Conservation (phyloP, 1,140 invertebrate genomes). For the Hylaeus anthracinus region DNA sequence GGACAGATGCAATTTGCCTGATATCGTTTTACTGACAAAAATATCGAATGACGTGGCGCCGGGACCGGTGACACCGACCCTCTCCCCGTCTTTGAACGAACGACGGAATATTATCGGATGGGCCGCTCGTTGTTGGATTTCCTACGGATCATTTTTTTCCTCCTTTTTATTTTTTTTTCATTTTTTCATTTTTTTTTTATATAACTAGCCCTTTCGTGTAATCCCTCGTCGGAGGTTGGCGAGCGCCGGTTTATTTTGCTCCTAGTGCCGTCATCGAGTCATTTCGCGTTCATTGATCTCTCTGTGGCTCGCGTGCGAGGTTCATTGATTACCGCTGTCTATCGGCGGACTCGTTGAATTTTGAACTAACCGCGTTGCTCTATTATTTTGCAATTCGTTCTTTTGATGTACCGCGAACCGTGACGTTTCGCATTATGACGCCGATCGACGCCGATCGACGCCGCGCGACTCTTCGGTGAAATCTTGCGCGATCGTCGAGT, state of each 20-base stretch:
- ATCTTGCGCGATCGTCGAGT: neutral
- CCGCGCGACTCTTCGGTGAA: conserved; percentile 6
- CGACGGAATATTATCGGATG: conserved; percentile 62
- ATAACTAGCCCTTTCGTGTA: conserved; percentile 39
- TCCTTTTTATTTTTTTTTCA: neutral
- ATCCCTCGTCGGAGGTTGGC: conserved; percentile 15
- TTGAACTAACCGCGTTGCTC: conserved; percentile 40
- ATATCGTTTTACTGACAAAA: conserved; percentile 78
- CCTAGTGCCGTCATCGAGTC: conserved; percentile 39
- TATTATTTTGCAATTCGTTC: conserved; percentile 45
- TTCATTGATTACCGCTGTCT: conserved; percentile 37
- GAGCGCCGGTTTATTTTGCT: conserved; percentile 39
- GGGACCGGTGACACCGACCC: conserved; percentile 56
- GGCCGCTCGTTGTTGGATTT: conserved; percentile 40
- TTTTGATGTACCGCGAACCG: conserved; percentile 21
- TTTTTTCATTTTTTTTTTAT: neutral
- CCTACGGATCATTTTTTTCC: conserved; percentile 37
- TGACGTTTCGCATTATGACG: conserved; percentile 26
- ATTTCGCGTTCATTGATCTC: conserved; percentile 47
- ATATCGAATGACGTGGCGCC: conserved; percentile 74
- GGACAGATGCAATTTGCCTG: conserved; percentile 77
- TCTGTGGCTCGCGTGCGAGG: conserved; percentile 28
- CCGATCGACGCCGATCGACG: conserved; percentile 14
- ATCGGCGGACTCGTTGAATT: conserved; percentile 36
- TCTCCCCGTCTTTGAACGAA: conserved; percentile 60